Evolutionary conservation across 1,140 invertebrate species (phyloP), one percentile per base, ranked within the genome.

Genomic region (Holotrichia oblita): DNA sequence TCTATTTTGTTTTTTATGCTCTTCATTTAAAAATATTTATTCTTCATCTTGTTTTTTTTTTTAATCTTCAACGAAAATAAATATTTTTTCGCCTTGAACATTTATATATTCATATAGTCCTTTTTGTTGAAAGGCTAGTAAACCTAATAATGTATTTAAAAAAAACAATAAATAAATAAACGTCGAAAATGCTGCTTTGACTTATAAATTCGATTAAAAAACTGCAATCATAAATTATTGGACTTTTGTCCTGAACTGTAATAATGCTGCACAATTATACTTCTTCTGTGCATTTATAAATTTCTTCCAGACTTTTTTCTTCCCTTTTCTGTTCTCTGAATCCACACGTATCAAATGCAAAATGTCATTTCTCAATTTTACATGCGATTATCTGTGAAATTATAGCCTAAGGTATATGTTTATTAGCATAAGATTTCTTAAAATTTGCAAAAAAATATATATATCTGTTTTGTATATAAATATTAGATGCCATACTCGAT

Each of bases 401-500:
- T 78, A 74, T 76, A 61, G 59, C 22, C 40, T 73, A 73, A 73
- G 72, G 72, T 73, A 73, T 40, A 73, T 73, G 40, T 40, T 73
- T 40, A 40, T 34, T 73, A 64, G 61, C 17, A n/a, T 73, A 73
- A 73, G 34, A 73, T 40, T 73, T 73, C 40, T 17, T 73, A 40
- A 73, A 73, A 40, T 73, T 40, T 64, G n/a, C 61, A 64, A 64
- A 64, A 64, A 34, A n/a, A n/a, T n/a, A n/a, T n/a, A 73, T 0
- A 8, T 40, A 73, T 73, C 40, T 73, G 72, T 73, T 73, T 73
- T 73, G 72, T 73, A 73, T 42, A 40, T 73, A 73, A 73, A 40
- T 73, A 73, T 42, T 73, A 73, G 72, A 73, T 73, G 72, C 72
- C 72, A 73, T 73, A 73, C 27, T n/a, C 72, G 27, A 73, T 73